Evolutionary conservation across 2,888 invertebrate genomes (phyloP).

Genomic region (Hyles lineata): DNA sequence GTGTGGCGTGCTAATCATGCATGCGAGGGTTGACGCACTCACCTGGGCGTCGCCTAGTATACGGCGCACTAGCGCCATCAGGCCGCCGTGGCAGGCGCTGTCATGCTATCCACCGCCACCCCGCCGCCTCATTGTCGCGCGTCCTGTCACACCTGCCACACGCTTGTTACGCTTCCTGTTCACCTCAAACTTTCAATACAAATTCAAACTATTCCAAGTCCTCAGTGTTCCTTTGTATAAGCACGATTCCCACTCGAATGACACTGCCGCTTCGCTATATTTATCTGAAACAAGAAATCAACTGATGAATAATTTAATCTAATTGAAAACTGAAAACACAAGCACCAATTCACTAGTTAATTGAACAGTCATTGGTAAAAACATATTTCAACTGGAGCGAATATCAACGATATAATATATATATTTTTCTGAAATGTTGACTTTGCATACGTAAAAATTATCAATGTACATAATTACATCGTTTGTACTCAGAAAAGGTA

Average conservation of each 20-base stretch:
- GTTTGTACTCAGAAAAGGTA: too few species aligned
- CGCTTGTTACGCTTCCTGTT: slow-evolving; percentile 50
- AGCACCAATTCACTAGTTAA: background rate
- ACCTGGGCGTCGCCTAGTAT: slow-evolving; percentile 95
- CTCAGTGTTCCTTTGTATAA: slow-evolving; percentile 47
- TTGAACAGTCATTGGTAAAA: slow-evolving; percentile 2
- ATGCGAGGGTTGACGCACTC: slow-evolving; percentile 50
- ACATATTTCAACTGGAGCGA: background rate
- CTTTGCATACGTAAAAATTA: too few species aligned
- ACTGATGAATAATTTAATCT: slow-evolving; percentile 37
- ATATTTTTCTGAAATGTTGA: background rate
- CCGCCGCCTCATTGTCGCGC: slow-evolving; percentile 62
- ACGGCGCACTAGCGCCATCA: slow-evolving; percentile 94
- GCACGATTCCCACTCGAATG: slow-evolving; percentile 46
- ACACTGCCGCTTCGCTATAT: slow-evolving; percentile 45
- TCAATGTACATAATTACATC: too few species aligned
- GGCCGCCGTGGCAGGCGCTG: slow-evolving; percentile 86
- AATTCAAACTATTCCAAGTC: slow-evolving; percentile 63
- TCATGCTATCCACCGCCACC: slow-evolving; percentile 82
- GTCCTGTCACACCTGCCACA: slow-evolving; percentile 56
- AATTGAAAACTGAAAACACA: background rate
- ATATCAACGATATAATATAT: background rate
- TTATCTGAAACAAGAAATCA: slow-evolving; percentile 67
- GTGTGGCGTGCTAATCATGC: slow-evolving; percentile 48
- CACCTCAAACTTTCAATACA: slow-evolving; percentile 58